Evolutionary conservation across 2,113 vertebrate genomes (phyloP).

Genomic region (Proteles cristata): DNA sequence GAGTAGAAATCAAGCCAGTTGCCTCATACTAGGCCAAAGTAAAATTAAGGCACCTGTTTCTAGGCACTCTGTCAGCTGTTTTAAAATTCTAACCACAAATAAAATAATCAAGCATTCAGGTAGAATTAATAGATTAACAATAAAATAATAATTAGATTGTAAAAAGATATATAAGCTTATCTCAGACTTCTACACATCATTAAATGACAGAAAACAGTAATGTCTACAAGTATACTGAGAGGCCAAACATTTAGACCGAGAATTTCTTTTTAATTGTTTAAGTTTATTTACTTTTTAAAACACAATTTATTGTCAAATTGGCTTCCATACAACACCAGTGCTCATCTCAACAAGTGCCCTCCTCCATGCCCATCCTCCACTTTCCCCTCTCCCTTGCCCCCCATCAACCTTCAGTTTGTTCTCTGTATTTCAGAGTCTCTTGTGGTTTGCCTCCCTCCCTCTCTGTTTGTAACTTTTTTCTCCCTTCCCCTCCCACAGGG

Average conservation of each 20-base stretch:
- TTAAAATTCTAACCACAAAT: neutral
- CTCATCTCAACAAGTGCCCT: too few species aligned
- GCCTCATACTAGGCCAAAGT: neutral
- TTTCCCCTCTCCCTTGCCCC: too few species aligned
- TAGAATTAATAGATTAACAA: neutral
- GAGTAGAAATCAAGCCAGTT: neutral
- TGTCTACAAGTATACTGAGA: neutral
- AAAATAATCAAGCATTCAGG: neutral
- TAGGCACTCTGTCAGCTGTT: neutral
- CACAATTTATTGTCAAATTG: too few species aligned
- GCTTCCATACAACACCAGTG: too few species aligned
- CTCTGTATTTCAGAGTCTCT: too few species aligned
- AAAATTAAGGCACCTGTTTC: conserved; percentile 13
- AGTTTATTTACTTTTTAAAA: too few species aligned
- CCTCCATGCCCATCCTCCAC: too few species aligned
- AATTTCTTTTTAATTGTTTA: neutral
- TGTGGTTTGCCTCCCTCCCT: too few species aligned
- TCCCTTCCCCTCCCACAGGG: too few species aligned
- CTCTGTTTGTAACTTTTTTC: too few species aligned
- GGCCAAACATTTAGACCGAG: neutral
- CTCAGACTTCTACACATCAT: neutral
- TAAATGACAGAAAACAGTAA: neutral
- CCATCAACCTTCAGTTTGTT: too few species aligned
- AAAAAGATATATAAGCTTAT: neutral
- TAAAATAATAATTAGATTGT: neutral